phyloP scores from a whole-genome alignment of 2,797 vertebrate species.

The Lepus oiostolus region DNA sequence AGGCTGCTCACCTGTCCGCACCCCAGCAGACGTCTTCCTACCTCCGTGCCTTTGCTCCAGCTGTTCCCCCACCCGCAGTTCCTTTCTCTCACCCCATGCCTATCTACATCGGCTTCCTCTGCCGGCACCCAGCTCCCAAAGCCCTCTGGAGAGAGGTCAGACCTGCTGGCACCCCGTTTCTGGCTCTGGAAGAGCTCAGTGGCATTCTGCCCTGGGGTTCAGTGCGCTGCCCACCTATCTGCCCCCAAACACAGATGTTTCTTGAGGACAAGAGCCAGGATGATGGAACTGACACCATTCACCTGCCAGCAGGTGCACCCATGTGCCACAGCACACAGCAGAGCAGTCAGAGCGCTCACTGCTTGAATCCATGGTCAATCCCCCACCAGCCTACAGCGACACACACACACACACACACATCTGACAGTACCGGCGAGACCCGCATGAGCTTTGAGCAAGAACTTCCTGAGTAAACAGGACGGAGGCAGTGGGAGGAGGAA shows the following conservation, averaged over 20 bases:
- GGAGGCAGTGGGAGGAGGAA: background rate
- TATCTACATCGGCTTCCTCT: background rate
- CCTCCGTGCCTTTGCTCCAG: background rate
- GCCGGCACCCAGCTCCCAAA: background rate
- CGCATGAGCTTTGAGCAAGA: background rate
- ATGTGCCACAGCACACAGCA: background rate
- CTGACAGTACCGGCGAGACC: background rate
- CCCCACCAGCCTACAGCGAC: background rate
- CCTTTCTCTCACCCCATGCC: background rate
- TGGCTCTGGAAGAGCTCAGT: fast-evolving
- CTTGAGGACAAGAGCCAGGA: background rate
- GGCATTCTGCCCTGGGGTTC: background rate
- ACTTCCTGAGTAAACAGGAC: background rate
- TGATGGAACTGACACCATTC: background rate
- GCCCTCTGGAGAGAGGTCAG: background rate
- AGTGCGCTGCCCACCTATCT: background rate
- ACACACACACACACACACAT: background rate
- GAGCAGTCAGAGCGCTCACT: background rate
- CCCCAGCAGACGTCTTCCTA: background rate
- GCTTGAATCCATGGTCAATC: background rate
- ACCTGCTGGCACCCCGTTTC: background rate
- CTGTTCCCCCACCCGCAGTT: background rate
- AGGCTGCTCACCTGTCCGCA: background rate
- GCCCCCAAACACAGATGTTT: background rate
- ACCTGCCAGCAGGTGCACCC: background rate